A percentile compares a stretch with the other conserved stretches of the same genome.
phyloP scores from a whole-genome alignment of 2,113 vertebrate species.

The Micronycteris hirsuta region DNA sequence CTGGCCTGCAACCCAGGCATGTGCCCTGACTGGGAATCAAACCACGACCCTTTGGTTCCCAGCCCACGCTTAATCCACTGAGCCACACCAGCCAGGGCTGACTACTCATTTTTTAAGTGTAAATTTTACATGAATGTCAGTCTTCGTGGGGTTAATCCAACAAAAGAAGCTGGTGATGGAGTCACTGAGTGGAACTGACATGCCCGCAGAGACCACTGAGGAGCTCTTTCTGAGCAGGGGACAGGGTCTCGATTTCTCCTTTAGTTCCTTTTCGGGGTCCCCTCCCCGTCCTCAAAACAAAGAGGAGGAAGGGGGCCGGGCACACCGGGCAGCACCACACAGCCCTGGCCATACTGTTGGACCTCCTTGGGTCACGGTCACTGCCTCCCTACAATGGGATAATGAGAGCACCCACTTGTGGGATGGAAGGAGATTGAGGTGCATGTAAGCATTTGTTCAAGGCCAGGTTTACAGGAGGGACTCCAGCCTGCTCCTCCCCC shows the following conservation, averaged over 20 bases:
- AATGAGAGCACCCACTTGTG: background rate
- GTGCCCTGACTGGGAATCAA: too few species aligned
- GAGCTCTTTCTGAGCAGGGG: background rate
- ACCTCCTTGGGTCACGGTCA: background rate
- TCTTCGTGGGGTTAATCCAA: background rate
- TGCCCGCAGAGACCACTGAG: rapidly evolving
- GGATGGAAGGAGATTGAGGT: background rate
- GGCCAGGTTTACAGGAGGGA: background rate
- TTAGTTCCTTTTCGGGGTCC: background rate
- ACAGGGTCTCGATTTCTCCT: background rate
- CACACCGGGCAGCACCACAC: background rate
- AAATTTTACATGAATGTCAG: background rate
- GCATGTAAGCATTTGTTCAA: background rate
- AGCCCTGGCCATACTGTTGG: rapidly evolving
- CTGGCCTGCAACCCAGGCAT: too few species aligned
- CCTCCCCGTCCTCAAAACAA: background rate
- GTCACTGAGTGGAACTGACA: background rate
- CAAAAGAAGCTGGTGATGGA: background rate
- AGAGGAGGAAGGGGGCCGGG: background rate
- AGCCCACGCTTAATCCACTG: too few species aligned
- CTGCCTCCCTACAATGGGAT: background rate
- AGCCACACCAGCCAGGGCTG: too few species aligned
- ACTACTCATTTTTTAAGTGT: background rate
- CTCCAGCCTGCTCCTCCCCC: background rate
- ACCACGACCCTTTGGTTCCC: too few species aligned